Evolutionary conservation across 2,797 vertebrate species (phyloP), one percentile per base, ranked within the genome.

Genomic region (Hydrocynus forskahlii): DNA sequence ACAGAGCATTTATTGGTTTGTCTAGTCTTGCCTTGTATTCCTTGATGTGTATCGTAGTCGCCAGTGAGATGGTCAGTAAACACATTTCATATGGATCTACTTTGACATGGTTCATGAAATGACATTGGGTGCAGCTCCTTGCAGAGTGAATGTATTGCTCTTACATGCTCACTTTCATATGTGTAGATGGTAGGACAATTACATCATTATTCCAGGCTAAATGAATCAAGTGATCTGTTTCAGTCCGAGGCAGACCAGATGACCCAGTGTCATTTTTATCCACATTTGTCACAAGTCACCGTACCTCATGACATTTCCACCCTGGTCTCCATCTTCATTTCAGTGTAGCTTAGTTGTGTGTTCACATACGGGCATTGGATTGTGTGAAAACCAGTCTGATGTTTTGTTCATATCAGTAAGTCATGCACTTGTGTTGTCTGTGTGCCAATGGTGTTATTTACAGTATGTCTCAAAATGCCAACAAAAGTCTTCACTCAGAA

Each of bases 51-150:
- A 23, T 62, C 55, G 17, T 12, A 52, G 13, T 70, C 75, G 64
- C 19, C 40, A 43, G 67, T 81, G 72, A 81, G 76, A 72, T 67
- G 74, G 75, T 59, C 9, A 43, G 55, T 60, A 54, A 66, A 29
- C 45, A 63, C 40, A 25, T 80, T 71, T 80, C 83, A 81, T 75
- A 87, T 93, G 92, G 90, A 93, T 93, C 92, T 93, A 90, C 93
- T 92, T 92, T 43, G 83, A 67, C 78, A 79, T 82, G 79, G 45
- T 87, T 85, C 72, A 75, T 83, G 64, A 88, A 88, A 86, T 87
- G 82, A 83, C 85, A 83, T 83, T 87, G 88, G 85, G 86, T 88
- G 75, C 78, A 83, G 25, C 50, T n/a, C 57, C 29, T 50, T 72
- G 38, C 38, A 72, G 45, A 40, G 12, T n/a, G 48, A 57, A 55